A percentile compares a stretch with the other conserved stretches of the same genome.
Conservation (phyloP, 1,140 invertebrate genomes). For the Phenacoccus solenopsis region DNA sequence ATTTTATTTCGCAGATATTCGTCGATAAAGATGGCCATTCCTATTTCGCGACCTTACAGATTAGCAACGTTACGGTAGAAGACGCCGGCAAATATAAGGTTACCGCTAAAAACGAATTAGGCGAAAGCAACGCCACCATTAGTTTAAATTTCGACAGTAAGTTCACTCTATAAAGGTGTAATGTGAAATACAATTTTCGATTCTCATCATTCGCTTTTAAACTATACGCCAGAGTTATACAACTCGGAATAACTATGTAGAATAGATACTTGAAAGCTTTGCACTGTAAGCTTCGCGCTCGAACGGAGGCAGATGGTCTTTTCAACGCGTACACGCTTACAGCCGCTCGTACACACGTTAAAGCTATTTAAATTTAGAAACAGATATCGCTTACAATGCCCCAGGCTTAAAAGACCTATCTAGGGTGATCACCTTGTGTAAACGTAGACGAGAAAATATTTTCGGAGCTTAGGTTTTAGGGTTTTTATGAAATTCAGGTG, state of each 20-base stretch:
- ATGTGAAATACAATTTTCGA: not conserved
- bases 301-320: not conserved
- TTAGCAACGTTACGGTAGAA: conserved; percentile 86
- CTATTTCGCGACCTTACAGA: conserved; percentile 82
- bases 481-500: conserved; percentile 45
- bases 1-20: conserved; percentile 46
- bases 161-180: conserved; percentile 35
- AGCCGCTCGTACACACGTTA: not conserved
- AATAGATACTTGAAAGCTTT: not conserved
- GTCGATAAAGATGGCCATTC: conserved; percentile 84
- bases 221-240: too few relatives aligned
- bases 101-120: conserved; percentile 89
- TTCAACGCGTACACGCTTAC: not conserved
- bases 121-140: conserved; percentile 90
- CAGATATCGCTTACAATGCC: not conserved
- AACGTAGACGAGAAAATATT: not conserved
- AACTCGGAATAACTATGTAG: not conserved
- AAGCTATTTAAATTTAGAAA: not conserved
- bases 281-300: conserved; percentile 5
- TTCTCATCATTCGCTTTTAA: conserved; percentile 11
- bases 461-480: conserved; percentile 20
- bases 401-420: not conserved
- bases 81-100: conserved; percentile 96
- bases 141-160: conserved; percentile 96
- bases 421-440: not conserved